Percentiles rank a stretch among this genome's conserved stretches.
These are phyloP conservation scores for Colostygia pectinataria DNA, from an alignment of 2,888 invertebrate genomes.

Conservation along the genomic window DNA sequence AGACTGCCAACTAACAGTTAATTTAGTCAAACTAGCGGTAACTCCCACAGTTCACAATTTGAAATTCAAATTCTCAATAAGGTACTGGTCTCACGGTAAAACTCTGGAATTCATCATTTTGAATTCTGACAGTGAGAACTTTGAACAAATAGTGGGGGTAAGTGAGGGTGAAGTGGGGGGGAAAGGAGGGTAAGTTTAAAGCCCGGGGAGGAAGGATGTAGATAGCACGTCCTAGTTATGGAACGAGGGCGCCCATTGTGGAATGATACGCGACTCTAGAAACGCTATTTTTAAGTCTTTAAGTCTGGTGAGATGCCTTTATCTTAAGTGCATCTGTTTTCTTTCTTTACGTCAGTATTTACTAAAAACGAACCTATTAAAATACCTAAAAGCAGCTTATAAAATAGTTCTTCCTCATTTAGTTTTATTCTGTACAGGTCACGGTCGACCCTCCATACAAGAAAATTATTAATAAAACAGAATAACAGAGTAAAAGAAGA, in stretches of 20 bases:
- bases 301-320: background rate
- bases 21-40: conserved; percentile 31
- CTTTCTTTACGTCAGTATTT: background rate
- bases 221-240: conserved; percentile 28
- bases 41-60: conserved; percentile 43
- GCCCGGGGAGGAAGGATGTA: conserved; percentile 27
- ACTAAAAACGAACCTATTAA: too few species aligned
- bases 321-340: background rate
- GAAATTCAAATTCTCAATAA: conserved; percentile 61
- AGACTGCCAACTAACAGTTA: conserved; percentile 21
- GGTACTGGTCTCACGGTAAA: conserved; percentile 45
- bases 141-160: conserved; percentile 38
- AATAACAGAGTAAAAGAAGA: too few species aligned
- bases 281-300: conserved; percentile 18
- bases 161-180: conserved; percentile 17
- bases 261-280: conserved; percentile 5
- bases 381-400: too few species aligned
- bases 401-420: too few species aligned
- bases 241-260: conserved; percentile 19
- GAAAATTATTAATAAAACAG: too few species aligned
- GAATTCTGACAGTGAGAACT: conserved; percentile 40
- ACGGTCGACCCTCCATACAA: too few species aligned
- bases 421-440: too few species aligned
- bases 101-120: conserved; percentile 39
- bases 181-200: conserved; percentile 35